phyloP scores from a whole-genome alignment of 2,797 vertebrate species.

The Coranthus polyacanthus region DNA sequence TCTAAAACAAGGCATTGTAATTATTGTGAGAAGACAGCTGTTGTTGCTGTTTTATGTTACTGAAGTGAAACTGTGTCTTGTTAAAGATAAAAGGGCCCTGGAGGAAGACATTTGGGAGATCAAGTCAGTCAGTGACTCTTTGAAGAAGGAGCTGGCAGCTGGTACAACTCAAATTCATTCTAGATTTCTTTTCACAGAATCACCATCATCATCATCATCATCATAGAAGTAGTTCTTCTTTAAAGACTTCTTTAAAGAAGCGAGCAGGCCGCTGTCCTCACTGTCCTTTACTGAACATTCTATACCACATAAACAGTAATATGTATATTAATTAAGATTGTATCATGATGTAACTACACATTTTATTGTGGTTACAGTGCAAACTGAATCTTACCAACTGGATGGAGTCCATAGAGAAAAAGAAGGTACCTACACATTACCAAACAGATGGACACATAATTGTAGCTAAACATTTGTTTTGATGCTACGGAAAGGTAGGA shows the following conservation, averaged over 20 bases:
- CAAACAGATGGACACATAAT: neutral
- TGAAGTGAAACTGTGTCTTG: neutral
- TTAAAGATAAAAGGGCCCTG: slow-evolving; percentile 42
- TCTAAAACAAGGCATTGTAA: too few species aligned
- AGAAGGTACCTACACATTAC: slow-evolving; percentile 74
- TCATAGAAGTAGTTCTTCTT: neutral
- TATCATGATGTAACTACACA: neutral
- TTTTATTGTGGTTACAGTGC: slow-evolving; percentile 69
- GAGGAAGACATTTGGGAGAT: slow-evolving; percentile 66
- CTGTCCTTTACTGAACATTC: neutral
- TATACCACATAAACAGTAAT: neutral
- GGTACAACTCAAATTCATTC: slow-evolving; percentile 67
- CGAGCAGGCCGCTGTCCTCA: neutral
- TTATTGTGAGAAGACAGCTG: neutral
- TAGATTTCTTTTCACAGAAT: too few species aligned
- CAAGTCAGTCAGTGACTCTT: slow-evolving; percentile 16
- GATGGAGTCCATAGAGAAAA: slow-evolving; percentile 76
- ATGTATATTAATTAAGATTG: neutral
- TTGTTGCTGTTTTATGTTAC: neutral
- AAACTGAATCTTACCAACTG: slow-evolving; percentile 65
- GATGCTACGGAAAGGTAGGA: neutral
- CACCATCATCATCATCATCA: too few species aligned
- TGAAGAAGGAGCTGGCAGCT: slow-evolving; percentile 64
- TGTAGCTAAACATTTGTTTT: neutral
- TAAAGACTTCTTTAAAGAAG: neutral